A percentile compares a stretch with the other conserved stretches of the same genome.
phyloP scores from a whole-genome alignment of 2,113 vertebrate genomes.

The Puffinus mauretanicus region DNA sequence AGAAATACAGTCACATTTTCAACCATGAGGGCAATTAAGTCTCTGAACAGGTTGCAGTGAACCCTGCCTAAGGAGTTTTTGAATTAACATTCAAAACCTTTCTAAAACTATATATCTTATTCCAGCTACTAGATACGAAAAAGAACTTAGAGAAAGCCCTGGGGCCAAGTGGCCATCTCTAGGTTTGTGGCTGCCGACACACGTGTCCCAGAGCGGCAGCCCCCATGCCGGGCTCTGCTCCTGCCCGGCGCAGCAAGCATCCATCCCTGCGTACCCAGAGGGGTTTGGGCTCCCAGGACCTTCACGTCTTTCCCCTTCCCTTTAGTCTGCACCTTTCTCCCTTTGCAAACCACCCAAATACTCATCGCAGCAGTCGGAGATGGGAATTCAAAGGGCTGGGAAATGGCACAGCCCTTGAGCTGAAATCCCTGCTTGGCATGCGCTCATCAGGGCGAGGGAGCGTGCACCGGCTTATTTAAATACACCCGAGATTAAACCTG shows the following conservation, averaged over 20 bases:
- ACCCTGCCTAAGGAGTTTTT: background rate
- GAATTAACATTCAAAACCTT: background rate
- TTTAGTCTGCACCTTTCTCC: no score
- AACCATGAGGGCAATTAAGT: background rate
- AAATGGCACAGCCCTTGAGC: background rate
- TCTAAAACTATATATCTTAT: background rate
- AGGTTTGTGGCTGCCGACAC: background rate
- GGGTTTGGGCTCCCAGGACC: background rate
- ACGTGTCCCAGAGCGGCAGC: accelerated
- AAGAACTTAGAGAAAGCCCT: no score
- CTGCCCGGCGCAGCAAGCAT: accelerated
- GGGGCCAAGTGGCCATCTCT: background rate
- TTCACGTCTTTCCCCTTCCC: background rate
- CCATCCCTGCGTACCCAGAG: accelerated
- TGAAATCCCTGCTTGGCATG: accelerated
- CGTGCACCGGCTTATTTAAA: accelerated
- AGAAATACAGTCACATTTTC: background rate
- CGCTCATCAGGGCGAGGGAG: accelerated
- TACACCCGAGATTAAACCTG: background rate
- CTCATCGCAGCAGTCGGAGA: accelerated
- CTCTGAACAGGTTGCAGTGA: background rate
- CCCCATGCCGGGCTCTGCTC: background rate
- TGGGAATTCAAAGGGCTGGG: background rate
- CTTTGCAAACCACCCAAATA: background rate
- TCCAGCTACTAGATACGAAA: accelerated